A percentile compares a stretch with the other conserved stretches of the same genome.
These are phyloP conservation scores for Torymus aiolomorphi DNA, from an alignment of 2,888 invertebrate species.

Conservation along the genomic window DNA sequence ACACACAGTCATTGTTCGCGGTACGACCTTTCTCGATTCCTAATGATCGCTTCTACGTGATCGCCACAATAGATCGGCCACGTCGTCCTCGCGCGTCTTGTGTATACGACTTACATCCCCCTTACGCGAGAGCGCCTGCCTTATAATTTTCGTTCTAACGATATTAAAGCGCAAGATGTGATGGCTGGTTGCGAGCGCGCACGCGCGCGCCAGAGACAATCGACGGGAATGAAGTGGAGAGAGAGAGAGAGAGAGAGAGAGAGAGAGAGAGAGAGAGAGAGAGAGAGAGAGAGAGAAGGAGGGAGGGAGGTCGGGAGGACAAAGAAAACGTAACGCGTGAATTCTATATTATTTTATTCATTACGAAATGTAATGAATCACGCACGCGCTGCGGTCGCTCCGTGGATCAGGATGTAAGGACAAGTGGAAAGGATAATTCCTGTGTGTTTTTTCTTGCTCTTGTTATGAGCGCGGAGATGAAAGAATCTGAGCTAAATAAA, in stretches of 20 bases:
- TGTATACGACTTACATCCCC: conserved; percentile 41
- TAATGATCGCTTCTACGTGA: conserved; percentile 65
- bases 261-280: conserved; percentile 4
- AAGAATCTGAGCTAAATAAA: conserved; percentile 7
- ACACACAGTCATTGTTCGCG: conserved; percentile 58
- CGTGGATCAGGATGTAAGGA: not conserved
- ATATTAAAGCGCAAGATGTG: conserved; percentile 55
- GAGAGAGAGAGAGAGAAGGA: not conserved
- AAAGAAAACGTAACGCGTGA: conserved; percentile 20
- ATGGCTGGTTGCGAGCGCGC: not conserved
- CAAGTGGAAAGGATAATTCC: conserved; percentile 31
- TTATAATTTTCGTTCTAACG: conserved; percentile 62
- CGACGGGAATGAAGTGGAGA: not conserved
- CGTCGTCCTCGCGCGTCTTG: conserved; percentile 20
- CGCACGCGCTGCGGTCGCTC: not conserved
- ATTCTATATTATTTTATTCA: conserved; percentile 56
- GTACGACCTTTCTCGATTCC: conserved; percentile 59
- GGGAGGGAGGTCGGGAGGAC: conserved; percentile 9
- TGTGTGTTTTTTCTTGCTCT: conserved; percentile 21
- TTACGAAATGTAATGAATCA: conserved; percentile 51
- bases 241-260: conserved; percentile 7
- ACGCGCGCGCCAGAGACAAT: not conserved
- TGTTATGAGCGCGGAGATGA: conserved; percentile 14
- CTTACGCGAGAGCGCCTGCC: conserved; percentile 31
- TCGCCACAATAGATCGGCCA: conserved; percentile 60